A percentile compares a stretch with the other conserved stretches of the same genome.
Conservation (phyloP, 2,113 vertebrate genomes). For the Australoheros scitulus region DNA sequence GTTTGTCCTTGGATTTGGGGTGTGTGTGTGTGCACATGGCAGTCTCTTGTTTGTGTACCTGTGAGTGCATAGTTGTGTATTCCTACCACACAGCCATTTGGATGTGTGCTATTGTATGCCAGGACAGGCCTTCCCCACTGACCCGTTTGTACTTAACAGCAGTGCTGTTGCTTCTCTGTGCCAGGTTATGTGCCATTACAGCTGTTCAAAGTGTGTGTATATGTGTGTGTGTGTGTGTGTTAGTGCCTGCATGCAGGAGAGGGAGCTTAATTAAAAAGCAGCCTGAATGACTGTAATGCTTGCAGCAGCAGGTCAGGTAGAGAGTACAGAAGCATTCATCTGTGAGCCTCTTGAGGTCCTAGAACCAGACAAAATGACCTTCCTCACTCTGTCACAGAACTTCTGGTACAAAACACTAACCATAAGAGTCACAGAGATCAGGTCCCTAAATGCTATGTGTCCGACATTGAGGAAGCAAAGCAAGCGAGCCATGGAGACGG, state of each 20-base stretch:
- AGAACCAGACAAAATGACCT: constrained; percentile 63
- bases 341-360: constrained; percentile 65
- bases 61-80: constrained; percentile 14
- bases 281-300: constrained; percentile 45
- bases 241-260: constrained; percentile 21
- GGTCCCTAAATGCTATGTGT: constrained; percentile 16
- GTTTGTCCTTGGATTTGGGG: constrained; percentile 31
- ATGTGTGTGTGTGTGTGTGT: neutral
- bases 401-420: constrained; percentile 49
- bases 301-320: constrained; percentile 64
- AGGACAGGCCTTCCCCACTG: constrained; percentile 45
- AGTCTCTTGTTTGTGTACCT: constrained; percentile 1
- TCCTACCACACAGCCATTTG: constrained; percentile 39
- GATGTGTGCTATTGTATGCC: constrained; percentile 18
- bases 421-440: constrained; percentile 51
- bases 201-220: constrained; percentile 41
- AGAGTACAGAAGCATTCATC: constrained; percentile 63
- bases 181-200: constrained; percentile 51
- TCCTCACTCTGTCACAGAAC: constrained; percentile 56
- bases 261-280: constrained; percentile 66
- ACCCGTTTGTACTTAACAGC: constrained; percentile 65
- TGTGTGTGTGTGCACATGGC: neutral
- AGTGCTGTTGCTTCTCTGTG: constrained; percentile 45
- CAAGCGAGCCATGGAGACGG: neutral
- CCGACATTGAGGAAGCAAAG: constrained; percentile 14